Base-by-base conservation (phyloP, 2,113 vertebrate species). In the Rhinolophus sinicus region DNA sequence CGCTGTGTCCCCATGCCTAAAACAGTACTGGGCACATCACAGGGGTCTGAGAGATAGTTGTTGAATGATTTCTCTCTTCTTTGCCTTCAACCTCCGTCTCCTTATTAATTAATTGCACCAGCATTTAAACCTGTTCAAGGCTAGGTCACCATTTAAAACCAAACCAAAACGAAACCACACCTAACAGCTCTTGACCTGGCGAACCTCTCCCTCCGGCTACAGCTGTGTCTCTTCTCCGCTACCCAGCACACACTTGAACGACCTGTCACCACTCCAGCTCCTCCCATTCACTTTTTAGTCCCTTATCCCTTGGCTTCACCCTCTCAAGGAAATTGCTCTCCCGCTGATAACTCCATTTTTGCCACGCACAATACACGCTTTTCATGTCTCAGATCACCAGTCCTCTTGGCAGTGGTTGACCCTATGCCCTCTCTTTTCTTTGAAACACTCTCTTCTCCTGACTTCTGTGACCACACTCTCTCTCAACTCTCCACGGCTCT, bases 31-130 rank as follows among this genome's bases (percentile, higher is more conserved):
- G 56, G 38, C 40, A 40, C 70, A 86, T 67, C 77, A 30, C 8
- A 70, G 22, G 44, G 60, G n/a, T 84, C 11, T 72, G 96, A 88
- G 88, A 90, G 83, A 67, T 83, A 76, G 50, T 76, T 44, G 44
- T 73, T 75, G 90, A 93, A 5, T 88, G 54, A 87, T 73, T 70
- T 88, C 54, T 85, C 54, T 60, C 50, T 82, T 85, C 83, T 82
- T 54, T 35, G 30, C 80, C 52, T 84, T 90, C 84, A 58, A 22
- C 70, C 70, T 90, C 94, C 80, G 69, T 19, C 52, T 84, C 76
- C 72, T 87, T 76, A 69, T 52, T 30, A 65, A 95, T 69, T 94
- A 54, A 77, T 15, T 21, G 22, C 38, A 52, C 24, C 26, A 28
- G 69, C 50, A 18, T 47, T 80, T 84, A 90, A 83, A 86, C n/a